Percentiles rank a stretch among this genome's conserved stretches.
These are phyloP conservation scores for Poecilus cupreus DNA, from an alignment of 2,888 invertebrate species.

Conservation along the genomic window DNA sequence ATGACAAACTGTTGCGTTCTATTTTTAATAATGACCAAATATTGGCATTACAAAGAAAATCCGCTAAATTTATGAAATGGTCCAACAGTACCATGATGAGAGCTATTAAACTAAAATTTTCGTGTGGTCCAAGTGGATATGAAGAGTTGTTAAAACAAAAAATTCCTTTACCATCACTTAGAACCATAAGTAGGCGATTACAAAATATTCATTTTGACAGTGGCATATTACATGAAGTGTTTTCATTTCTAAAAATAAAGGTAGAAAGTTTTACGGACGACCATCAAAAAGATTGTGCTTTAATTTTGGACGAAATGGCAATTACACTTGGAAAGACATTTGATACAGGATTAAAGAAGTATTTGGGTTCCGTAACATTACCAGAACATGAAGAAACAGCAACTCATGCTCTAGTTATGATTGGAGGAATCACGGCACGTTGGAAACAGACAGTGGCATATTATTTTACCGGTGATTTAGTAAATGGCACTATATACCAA, in stretches of 20 bases:
- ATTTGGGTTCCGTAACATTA: conserved; percentile 58
- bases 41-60: not conserved
- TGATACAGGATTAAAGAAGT: conserved; percentile 42
- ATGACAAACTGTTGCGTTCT: no score
- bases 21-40: conserved; percentile 47
- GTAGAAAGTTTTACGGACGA: conserved; percentile 38
- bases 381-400: conserved; percentile 55
- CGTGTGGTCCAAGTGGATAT: not conserved
- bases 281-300: conserved; percentile 47
- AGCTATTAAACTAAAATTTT: conserved; percentile 55
- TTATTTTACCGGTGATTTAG: conserved; percentile 43
- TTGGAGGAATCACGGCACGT: conserved; percentile 41
- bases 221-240: conserved; percentile 38
- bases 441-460: conserved; percentile 59
- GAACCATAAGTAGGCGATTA: conserved; percentile 14
- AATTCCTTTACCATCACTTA: not conserved
- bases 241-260: conserved; percentile 50
- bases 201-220: conserved; percentile 7
- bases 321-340: conserved; percentile 49
- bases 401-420: conserved; percentile 59
- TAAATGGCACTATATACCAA: conserved; percentile 26
- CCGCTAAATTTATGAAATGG: conserved; percentile 36
- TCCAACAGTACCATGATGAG: conserved; percentile 61
- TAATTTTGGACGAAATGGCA: conserved; percentile 58
- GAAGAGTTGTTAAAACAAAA: not conserved